Evolutionary conservation across 2,888 invertebrate genomes (phyloP), one percentile per base, ranked within the genome.

Genomic region (Pterobdella sp.): DNA sequence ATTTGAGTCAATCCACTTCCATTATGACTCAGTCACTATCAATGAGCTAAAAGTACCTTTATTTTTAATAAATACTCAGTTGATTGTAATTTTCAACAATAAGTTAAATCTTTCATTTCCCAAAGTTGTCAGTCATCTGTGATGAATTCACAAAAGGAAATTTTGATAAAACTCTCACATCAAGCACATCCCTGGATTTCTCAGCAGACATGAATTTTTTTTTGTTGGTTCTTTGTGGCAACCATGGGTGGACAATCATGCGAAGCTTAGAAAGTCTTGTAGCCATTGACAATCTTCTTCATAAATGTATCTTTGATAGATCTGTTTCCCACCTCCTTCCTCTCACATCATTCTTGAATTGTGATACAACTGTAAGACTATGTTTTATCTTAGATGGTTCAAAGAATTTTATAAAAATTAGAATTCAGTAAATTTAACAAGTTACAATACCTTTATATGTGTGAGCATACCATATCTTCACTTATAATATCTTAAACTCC

Each of bases 191-290:
- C 60, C 4, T n/a, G n/a, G n/a, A n/a, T n/a, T n/a, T 42, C 2
- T 26, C 31, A 18, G 52, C 52, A 0, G n/a, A 18, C 18, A 42
- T n/a, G 22, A 35, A 22, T n/a, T 71, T 71, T 22, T 71, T 63
- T 31, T n/a, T 71, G 4, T n/a, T 71, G 35, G 71, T 71, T n/a
- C n/a, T 14, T 1, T 49, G 35, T 3, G 71, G 35, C 10, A 63
- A 60, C 18, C 34, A 60, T 56, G 71, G 71, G 29, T 71, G 71
- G 71, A 71, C 71, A 7, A 26, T 71, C 31, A 42, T 56, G 31
- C n/a, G 71, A 3, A 36, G 14, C 35, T 32, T 71, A n/a, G 60
- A 34, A n/a, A 52, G 71, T n/a, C 29, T 71, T 7, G 31, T 34
- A 10, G 52, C 49, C 22, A 37, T 60, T 2, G 71, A 71, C 37